phyloP scores from a whole-genome alignment of 1,140 invertebrate genomes.

The Drosophila ercepeae region DNA sequence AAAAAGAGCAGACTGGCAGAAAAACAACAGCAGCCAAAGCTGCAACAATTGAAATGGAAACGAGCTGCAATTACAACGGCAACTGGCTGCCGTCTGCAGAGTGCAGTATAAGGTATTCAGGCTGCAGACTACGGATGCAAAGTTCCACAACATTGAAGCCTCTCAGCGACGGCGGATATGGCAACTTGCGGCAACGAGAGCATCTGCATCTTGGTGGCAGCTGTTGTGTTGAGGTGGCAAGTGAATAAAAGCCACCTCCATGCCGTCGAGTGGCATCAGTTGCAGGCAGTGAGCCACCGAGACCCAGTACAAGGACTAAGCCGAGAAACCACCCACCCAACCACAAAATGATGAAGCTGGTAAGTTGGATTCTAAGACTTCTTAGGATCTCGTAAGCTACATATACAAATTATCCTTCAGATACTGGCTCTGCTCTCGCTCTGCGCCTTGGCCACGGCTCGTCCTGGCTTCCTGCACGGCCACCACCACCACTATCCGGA shows the following conservation, averaged over 20 bases:
- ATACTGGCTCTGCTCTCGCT: constrained; percentile 55
- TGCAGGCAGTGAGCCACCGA: constrained; percentile 62
- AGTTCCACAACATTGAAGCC: constrained; percentile 49
- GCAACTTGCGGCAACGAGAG: constrained; percentile 64
- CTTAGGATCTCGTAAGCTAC: background rate
- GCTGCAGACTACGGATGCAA: constrained; percentile 65
- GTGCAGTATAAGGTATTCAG: background rate
- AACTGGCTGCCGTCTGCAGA: constrained; percentile 27
- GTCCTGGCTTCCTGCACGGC: constrained; percentile 77
- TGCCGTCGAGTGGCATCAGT: constrained; percentile 70
- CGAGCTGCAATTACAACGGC: constrained; percentile 64
- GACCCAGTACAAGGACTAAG: constrained; percentile 30
- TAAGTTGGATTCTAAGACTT: constrained; percentile 40
- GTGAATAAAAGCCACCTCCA: constrained; percentile 72
- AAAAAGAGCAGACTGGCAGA: constrained; percentile 17
- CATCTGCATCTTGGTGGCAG: constrained; percentile 64
- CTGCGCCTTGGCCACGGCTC: constrained; percentile 55
- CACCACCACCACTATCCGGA: constrained; percentile 76
- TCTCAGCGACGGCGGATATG: constrained; percentile 68
- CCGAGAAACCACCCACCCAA: constrained; percentile 15
- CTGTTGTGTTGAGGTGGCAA: constrained; percentile 49
- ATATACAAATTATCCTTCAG: constrained; percentile 2
- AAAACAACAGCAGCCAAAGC: constrained; percentile 7
- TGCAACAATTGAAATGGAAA: constrained; percentile 64
- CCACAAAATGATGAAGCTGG: constrained; percentile 72